Percentiles rank a stretch among this genome's conserved stretches.
Conservation (phyloP, 2,113 vertebrate species). For the Malurus cyaneus region DNA sequence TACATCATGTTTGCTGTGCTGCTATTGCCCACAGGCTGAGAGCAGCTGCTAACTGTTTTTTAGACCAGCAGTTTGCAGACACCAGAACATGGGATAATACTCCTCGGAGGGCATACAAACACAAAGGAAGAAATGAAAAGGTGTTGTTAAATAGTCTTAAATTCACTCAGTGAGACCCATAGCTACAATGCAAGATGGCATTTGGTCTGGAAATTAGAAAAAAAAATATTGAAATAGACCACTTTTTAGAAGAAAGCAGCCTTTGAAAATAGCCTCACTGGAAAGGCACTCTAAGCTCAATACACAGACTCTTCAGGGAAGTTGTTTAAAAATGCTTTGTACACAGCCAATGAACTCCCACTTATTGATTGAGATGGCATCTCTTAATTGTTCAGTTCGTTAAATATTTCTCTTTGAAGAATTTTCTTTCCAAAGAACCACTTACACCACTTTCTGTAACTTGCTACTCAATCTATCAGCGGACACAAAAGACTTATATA, state of each 20-base stretch:
- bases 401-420: slow-evolving; percentile 52
- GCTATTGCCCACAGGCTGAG: background rate
- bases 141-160: background rate
- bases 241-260: background rate
- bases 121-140: background rate
- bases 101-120: background rate
- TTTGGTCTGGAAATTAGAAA: background rate
- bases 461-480: background rate
- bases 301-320: background rate
- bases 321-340: slow-evolving; percentile 8
- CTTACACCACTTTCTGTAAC: background rate
- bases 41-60: background rate
- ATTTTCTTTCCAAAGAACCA: background rate
- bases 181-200: background rate
- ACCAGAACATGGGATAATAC: background rate
- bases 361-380: background rate
- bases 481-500: background rate
- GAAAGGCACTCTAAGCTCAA: background rate
- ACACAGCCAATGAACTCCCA: slow-evolving; percentile 12
- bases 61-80: background rate
- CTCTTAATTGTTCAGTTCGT: background rate
- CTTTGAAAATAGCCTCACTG: background rate
- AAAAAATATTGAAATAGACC: background rate
- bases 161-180: background rate
- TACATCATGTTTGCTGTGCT: background rate